Base-by-base conservation (phyloP, 2,797 vertebrate species). In the Microcaecilia unicolor region DNA sequence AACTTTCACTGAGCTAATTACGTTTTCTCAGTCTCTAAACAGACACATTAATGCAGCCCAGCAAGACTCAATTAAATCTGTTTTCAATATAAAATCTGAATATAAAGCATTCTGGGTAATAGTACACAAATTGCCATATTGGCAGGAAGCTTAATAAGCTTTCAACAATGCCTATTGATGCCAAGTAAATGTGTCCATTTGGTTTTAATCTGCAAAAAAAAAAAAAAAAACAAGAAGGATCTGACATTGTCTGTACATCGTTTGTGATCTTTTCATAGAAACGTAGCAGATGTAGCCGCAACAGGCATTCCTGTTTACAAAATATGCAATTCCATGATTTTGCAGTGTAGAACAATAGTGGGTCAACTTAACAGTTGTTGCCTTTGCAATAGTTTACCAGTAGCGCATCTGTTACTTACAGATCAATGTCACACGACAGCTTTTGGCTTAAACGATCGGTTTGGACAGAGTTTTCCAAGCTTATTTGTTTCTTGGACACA, bases 1-100 rank as follows among this genome's bases (percentile, higher is more conserved):
- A 74, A 75, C 65, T 75, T 74, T 75, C 64, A 64, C 72, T 12
- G 36, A 76, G 63, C 67, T 76, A 77, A 80, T 80, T 74, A 72
- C 57, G 66, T 76, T 77, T 75, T 56, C 58, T 81, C 69, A 74
- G 61, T 75, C n/a, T n/a, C 76, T 77, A 68, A 76, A 74, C 50
- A 76, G 62, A 52, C 55, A 64, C 65, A 68, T 74, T 81, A 80
- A 74, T 72, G 67, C 59, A 61, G 48, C 63, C 68, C 70, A 75
- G 61, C 53, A 64, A 74, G 67, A 47, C 61, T 76, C 69, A 76
- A 70, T 80, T 78, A 74, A 74, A 68, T 69, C 58, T 67, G 54
- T 72, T 78, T 76, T 67, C 69, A 69, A 76, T 72, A 58, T 44
- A 74, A 72, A 77, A 58, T 56, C 58, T 54, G 50, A 45, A 37